phyloP scores from a whole-genome alignment of 1,140 invertebrate species.

The Drosophila nasuta region DNA sequence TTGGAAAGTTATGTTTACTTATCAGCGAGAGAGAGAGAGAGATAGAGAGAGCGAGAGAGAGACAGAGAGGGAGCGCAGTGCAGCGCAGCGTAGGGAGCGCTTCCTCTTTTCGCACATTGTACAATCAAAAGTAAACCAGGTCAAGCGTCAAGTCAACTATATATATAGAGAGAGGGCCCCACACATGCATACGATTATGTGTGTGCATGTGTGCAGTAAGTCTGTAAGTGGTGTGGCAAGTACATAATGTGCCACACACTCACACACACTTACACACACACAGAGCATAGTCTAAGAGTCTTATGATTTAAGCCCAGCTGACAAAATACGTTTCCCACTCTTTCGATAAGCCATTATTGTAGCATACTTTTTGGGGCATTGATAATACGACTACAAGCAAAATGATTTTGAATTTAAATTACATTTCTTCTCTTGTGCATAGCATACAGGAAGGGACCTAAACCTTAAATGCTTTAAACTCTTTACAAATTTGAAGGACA shows the following conservation, averaged over 20 bases:
- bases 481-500: slow-evolving; percentile 40
- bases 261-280: neutral
- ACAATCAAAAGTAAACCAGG: slow-evolving; percentile 70
- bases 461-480: slow-evolving; percentile 37
- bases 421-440: slow-evolving; percentile 36
- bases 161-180: slow-evolving; percentile 1
- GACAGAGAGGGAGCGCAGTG: neutral
- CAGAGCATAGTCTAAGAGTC: neutral
- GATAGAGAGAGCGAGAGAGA: slow-evolving; percentile 1
- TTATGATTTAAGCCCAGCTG: slow-evolving; percentile 17
- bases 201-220: neutral
- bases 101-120: slow-evolving; percentile 43
- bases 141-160: slow-evolving; percentile 67
- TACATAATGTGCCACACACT: slow-evolving; percentile 5
- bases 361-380: slow-evolving; percentile 32
- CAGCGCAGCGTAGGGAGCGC: slow-evolving; percentile 6
- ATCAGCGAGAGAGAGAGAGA: slow-evolving; percentile 26
- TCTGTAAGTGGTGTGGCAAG: neutral
- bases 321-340: slow-evolving; percentile 21
- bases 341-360: slow-evolving; percentile 12
- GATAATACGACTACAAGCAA: slow-evolving; percentile 7
- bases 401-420: slow-evolving; percentile 33
- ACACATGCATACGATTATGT: slow-evolving; percentile 10
- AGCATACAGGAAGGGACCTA: neutral
- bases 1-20: slow-evolving; percentile 71